Percentiles rank a stretch among this genome's conserved stretches.
Conservation (phyloP, 2,888 invertebrate species). For the Temnothorax ravouxi region DNA sequence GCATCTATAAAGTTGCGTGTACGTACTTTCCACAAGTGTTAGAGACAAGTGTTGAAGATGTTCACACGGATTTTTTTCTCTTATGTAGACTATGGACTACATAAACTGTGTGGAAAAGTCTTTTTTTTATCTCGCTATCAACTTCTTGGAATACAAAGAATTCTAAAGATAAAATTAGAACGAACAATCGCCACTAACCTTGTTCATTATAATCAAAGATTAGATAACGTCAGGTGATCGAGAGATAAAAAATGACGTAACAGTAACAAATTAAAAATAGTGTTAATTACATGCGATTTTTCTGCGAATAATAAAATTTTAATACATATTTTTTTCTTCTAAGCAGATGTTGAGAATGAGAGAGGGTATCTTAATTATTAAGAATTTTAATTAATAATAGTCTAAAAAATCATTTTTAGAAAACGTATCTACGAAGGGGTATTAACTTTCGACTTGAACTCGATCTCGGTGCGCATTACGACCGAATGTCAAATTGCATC, state of each 20-base stretch:
- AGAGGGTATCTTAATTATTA: background rate
- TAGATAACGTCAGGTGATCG: slow-evolving; percentile 21
- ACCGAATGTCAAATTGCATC: slow-evolving; percentile 49
- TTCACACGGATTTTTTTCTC: slow-evolving; percentile 17
- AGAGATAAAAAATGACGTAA: slow-evolving; percentile 28
- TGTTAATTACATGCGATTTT: background rate
- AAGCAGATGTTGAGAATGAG: slow-evolving; percentile 1
- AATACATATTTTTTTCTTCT: background rate
- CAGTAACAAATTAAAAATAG: background rate
- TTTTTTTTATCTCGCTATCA: background rate
- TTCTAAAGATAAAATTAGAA: slow-evolving; percentile 5
- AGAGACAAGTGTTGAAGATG: background rate
- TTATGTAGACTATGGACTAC: background rate
- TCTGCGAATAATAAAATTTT: too few species aligned
- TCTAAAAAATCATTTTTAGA: background rate
- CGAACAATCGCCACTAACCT: slow-evolving; percentile 17
- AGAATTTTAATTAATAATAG: background rate
- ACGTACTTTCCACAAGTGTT: background rate
- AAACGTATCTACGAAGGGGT: background rate
- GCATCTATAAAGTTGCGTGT: background rate
- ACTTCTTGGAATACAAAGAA: background rate
- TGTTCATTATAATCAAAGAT: slow-evolving; percentile 12
- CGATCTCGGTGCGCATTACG: slow-evolving; percentile 1
- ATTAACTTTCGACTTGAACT: background rate
- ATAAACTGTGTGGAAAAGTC: background rate